Evolutionary conservation across 2,888 invertebrate genomes (phyloP), one percentile per base, ranked within the genome.

Genomic region (Pemphredon lugubris): DNA sequence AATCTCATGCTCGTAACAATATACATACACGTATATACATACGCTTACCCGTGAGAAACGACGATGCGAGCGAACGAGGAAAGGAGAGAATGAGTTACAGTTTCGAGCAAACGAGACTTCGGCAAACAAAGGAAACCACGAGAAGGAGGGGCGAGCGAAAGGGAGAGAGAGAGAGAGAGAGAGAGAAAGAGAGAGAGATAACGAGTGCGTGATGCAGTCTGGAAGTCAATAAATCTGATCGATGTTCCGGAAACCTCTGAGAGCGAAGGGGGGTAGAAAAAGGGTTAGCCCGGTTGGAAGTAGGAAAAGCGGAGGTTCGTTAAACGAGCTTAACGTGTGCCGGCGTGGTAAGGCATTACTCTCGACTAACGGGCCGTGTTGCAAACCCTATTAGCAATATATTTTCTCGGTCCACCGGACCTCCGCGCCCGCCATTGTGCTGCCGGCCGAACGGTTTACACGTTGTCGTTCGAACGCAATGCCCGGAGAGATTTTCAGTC

Each of bases 371-470:
- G 86, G 84, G 79, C 79, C 83, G 82, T 85, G 83, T 81, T 84
- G 84, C 84, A 80, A 78, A 83, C 83, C 85, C 86, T 87, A 87
- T 87, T 87, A 85, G 87, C 87, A 86, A 86, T 87, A 87, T 87
- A 87, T 86, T 85, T 87, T 83, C 83, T 73, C 82, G 80, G 61
- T 77, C 77, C 81, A 70, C 60, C 76, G 76, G 79, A 77, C 79
- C 83, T 73, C 34, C 76, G 64, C 72, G 74, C 77, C 66, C 61
- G 58, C 77, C 66, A 73, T 66, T 66, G 65, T 58, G 58, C 57
- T 65, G 55, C 61, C 71, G 75, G 71, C 73, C 81, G 72, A 79
- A 77, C 76, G 77, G 83, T 82, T 83, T 82, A 75, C 79, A 81
- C 82, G 73, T 81, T 84, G 81, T 80, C 83, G 78, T 80, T 77